Percentiles rank a stretch among this genome's conserved stretches.
Conservation (phyloP, 2,797 vertebrate genomes). For the Acipenser oxyrinchus region DNA sequence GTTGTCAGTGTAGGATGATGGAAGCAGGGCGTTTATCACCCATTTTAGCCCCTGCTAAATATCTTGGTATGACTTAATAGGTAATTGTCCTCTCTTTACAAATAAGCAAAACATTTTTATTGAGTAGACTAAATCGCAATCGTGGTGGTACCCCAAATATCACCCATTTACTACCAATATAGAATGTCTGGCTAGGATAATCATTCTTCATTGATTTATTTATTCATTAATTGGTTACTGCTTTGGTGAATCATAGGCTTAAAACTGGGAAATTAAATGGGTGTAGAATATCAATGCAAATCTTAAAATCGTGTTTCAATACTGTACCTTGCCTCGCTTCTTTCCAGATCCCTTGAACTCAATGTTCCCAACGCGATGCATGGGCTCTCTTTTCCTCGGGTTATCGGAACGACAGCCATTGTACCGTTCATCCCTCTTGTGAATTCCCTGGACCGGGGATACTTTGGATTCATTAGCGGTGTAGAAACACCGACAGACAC, state of each 20-base stretch:
- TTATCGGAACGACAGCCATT: too few species aligned
- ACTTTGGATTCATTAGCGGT: too few species aligned
- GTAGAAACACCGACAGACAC: too few species aligned
- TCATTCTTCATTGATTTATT: background rate
- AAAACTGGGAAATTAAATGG: too few species aligned
- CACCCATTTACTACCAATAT: too few species aligned
- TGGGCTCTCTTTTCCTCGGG: constrained; percentile 34
- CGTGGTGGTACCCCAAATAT: too few species aligned
- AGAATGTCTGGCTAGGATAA: background rate
- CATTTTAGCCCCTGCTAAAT: background rate
- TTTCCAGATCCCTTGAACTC: constrained; percentile 69
- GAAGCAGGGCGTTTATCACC: background rate
- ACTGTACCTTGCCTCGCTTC: constrained; percentile 69
- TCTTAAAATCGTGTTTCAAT: background rate
- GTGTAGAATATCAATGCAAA: background rate
- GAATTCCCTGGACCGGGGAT: too few species aligned
- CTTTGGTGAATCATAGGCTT: too few species aligned
- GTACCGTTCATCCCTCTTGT: too few species aligned
- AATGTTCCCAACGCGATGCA: constrained; percentile 67
- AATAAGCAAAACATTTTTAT: too few species aligned
- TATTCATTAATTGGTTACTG: background rate
- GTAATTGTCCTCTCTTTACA: background rate
- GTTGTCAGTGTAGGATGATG: background rate
- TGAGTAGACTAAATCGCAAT: too few species aligned
- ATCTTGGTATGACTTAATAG: background rate